These are phyloP conservation scores for Delichon dasypus DNA, from an alignment of 2,797 vertebrate genomes.

Conservation along the genomic window DNA sequence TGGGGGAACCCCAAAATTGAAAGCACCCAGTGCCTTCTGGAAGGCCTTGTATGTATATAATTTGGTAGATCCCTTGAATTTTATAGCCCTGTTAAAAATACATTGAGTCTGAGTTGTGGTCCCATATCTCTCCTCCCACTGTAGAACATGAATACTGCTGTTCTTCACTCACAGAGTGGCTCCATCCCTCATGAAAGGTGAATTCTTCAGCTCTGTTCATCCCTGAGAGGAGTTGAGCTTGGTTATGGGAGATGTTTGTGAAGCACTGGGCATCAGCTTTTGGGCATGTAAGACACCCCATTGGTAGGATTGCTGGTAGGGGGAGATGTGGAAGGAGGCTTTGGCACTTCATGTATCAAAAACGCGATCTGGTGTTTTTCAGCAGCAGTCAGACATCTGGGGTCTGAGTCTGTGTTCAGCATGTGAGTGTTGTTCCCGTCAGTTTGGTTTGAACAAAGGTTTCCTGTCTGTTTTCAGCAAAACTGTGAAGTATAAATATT, in stretches of 20 bases:
- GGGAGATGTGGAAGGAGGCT: neutral
- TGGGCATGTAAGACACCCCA: neutral
- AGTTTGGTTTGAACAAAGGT: constrained; percentile 29
- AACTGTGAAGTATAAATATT: constrained; percentile 65
- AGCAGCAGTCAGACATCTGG: neutral
- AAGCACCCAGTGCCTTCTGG: neutral
- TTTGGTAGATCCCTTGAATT: neutral
- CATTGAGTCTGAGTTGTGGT: neutral
- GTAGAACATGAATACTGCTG: neutral
- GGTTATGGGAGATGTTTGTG: neutral
- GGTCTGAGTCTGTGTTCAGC: neutral
- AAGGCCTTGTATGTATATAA: neutral
- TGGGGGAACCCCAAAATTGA: neutral
- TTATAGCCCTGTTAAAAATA: neutral
- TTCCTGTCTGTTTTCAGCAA: constrained; percentile 57
- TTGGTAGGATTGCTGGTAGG: neutral
- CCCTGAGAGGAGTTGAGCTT: neutral
- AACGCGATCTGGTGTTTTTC: neutral
- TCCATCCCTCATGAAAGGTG: neutral
- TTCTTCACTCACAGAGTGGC: neutral
- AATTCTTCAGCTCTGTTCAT: neutral
- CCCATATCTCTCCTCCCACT: neutral
- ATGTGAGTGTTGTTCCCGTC: neutral
- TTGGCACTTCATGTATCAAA: neutral
- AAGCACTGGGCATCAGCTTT: neutral